Conservation (phyloP, 2,797 vertebrate genomes). For the Trachops cirrhosus region DNA sequence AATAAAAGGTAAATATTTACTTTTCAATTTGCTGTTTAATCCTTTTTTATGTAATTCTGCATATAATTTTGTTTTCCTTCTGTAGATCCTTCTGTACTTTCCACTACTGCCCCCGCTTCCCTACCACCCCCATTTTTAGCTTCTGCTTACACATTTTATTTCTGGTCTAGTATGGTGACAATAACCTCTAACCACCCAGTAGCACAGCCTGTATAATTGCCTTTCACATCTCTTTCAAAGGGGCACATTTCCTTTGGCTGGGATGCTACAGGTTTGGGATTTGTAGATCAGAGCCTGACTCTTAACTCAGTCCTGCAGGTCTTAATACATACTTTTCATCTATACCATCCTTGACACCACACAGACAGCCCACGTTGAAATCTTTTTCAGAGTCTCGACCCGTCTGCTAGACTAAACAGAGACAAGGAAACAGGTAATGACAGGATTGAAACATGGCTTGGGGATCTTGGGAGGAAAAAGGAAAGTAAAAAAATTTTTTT, state of each 20-base stretch:
- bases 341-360: constrained; percentile 54
- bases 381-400: constrained; percentile 66
- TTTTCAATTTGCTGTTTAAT: not conserved
- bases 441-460: constrained; percentile 72
- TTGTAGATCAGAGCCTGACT: constrained; percentile 41
- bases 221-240: not conserved
- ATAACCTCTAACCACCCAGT: not conserved
- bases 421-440: constrained; percentile 77
- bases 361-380: constrained; percentile 69
- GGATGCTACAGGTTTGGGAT: constrained; percentile 10
- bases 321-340: constrained; percentile 57
- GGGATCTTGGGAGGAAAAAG: constrained; percentile 72
- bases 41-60: not conserved
- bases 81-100: not conserved
- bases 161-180: not conserved
- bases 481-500: constrained; percentile 56
- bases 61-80: not conserved
- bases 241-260: constrained; percentile 36
- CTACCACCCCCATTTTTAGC: not conserved
- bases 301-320: constrained; percentile 21
- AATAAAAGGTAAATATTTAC: not conserved
- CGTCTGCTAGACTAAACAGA: constrained; percentile 79
- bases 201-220: not conserved
- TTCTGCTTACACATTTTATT: not conserved
- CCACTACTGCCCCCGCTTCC: not conserved